phyloP scores from a whole-genome alignment of 2,797 vertebrate genomes.

The Xenops minutus region DNA sequence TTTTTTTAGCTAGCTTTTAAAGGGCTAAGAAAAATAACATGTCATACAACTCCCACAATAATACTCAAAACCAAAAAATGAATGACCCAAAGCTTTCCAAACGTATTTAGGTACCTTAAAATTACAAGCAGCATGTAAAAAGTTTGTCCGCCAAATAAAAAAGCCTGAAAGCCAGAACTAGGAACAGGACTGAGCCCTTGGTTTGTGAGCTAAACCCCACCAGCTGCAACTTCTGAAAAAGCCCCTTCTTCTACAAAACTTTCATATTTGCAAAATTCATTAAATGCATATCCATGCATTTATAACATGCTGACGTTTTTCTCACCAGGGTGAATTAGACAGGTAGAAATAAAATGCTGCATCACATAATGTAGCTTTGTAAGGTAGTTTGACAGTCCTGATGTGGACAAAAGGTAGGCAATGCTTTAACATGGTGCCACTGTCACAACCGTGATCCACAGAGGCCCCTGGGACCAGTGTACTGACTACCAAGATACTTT shows the following conservation, averaged over 20 bases:
- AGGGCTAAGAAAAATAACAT: background rate
- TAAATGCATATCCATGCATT: background rate
- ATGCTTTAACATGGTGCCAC: rapidly evolving
- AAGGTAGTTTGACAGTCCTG: background rate
- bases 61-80: background rate
- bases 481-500: background rate
- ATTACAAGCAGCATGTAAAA: background rate
- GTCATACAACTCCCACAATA: background rate
- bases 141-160: background rate
- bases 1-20: background rate
- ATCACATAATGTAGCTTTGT: background rate
- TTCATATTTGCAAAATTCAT: background rate
- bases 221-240: background rate
- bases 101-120: background rate
- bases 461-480: no score
- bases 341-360: background rate
- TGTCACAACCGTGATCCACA: rapidly evolving
- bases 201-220: background rate
- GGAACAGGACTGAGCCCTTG: background rate
- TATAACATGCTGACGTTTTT: rapidly evolving
- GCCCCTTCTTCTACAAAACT: background rate
- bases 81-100: background rate
- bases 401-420: background rate
- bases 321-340: background rate
- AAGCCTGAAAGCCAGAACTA: background rate